Conservation (phyloP, 53 echinoderm and acorn worm species). For the Echinometra lucunter region DNA sequence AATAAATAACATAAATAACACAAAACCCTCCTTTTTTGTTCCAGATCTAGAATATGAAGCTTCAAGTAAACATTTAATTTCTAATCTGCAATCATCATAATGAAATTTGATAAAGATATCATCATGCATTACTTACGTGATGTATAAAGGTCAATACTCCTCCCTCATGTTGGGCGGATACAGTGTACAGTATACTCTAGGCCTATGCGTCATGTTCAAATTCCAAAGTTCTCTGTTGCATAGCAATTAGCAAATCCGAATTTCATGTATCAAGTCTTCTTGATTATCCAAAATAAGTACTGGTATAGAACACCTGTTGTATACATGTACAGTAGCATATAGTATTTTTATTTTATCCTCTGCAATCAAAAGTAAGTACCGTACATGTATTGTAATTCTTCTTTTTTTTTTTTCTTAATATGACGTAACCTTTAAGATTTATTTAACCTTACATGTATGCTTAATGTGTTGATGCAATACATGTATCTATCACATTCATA, state of each 20-base stretch:
- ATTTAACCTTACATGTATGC: too few species aligned
- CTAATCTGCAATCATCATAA: neutral
- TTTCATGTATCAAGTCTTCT: neutral
- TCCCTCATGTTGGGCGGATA: neutral
- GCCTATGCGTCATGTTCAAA: constrained; percentile 6
- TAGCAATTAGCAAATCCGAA: neutral
- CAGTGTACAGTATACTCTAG: neutral
- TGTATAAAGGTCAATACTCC: neutral
- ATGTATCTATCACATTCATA: too few species aligned
- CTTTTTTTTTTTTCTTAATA: too few species aligned
- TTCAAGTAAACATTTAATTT: too few species aligned
- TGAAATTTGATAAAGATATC: neutral
- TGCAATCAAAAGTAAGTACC: neutral
- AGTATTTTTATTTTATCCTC: neutral
- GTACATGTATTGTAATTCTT: neutral
- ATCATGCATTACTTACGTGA: neutral
- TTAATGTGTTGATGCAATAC: too few species aligned
- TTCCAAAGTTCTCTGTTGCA: constrained; percentile 19
- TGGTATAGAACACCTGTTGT: neutral
- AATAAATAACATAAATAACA: too few species aligned
- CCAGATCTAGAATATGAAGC: too few species aligned
- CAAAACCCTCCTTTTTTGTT: too few species aligned
- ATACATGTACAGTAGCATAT: neutral
- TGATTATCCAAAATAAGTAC: neutral
- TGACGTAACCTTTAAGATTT: neutral